Percentiles rank a stretch among this genome's conserved stretches.
Conservation (phyloP, 2,113 vertebrate species). For the Athene noctua region DNA sequence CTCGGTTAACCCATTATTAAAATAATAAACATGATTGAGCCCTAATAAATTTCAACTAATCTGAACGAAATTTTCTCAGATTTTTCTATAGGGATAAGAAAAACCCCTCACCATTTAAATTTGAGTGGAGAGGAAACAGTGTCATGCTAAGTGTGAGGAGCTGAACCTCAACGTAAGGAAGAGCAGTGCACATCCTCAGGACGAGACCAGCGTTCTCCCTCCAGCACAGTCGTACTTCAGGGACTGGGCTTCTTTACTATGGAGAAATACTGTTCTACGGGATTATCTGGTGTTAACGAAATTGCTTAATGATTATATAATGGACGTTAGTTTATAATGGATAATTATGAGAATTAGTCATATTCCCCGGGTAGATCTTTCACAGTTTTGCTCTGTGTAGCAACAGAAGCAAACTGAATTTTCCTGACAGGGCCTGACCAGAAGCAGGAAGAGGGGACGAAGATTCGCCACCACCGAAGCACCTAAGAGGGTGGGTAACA, state of each 20-base stretch:
- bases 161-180: background rate
- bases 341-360: background rate
- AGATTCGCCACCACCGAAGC: background rate
- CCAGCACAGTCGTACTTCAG: background rate
- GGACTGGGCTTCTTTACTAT: background rate
- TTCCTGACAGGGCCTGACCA: background rate
- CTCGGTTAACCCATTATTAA: background rate
- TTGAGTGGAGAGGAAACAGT: background rate
- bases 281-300: background rate
- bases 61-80: background rate
- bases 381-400: background rate
- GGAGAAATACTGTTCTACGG: background rate
- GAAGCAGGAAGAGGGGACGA: background rate
- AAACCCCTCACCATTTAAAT: rapidly evolving
- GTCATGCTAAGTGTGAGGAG: background rate
- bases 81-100: background rate
- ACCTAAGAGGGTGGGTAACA: too few species aligned
- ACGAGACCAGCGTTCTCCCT: background rate
- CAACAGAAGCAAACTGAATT: background rate
- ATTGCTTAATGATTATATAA: background rate
- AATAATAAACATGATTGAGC: background rate
- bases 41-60: background rate
- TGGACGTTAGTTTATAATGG: background rate
- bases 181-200: background rate
- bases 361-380: background rate